Evolutionary conservation across 2,888 invertebrate species (phyloP), one percentile per base, ranked within the genome.

Genomic region (Pristionchus arcanus): DNA sequence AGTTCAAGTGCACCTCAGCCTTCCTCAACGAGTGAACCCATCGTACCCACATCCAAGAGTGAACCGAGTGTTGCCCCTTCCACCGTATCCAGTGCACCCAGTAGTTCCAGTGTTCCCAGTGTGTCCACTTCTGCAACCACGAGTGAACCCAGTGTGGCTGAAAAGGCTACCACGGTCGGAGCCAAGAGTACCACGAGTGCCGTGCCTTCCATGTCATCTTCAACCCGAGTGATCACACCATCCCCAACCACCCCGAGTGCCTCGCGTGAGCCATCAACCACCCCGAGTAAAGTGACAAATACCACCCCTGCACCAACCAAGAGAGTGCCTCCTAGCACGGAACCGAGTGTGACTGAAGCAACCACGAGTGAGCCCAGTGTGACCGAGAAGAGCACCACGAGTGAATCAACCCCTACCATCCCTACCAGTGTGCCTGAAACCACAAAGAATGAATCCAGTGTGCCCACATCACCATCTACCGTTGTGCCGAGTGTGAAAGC

Each of bases 21-120:
- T 49, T 49, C 42, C 13, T 49, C 28, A 31, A 71, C 28, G 71
- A 81, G 77, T 77, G 77, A 31, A 15, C 77, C 77, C 1, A 77
- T 2, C 37, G 77, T 28, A 25, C 5, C 81, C 42, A 5, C 25
- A 42, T 42, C 81, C n/a, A 81, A 21, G 81, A 42, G 81, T 81
- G 81, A 37, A 19, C 81, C 81, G 16, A 81, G 81, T 81, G 49
- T 81, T 16, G 28, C 83, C 21, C 53, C 77, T 34, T 37, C 77
- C 34, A 21, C 31, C 28, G 31, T 7, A 31, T 59, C 59, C 59
- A 59, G 59, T 25, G 19, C 59, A 59, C 19, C 59, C 59, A 59
- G 15, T 21, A 25, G 25, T 25, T 19, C 59, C 59, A 7, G 59
- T 59, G 59, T 59, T 4, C 25, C 59, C 25, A 25, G 25, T 25